phyloP scores from a whole-genome alignment of 2,797 vertebrate species.

The Tiaroga cobitis region DNA sequence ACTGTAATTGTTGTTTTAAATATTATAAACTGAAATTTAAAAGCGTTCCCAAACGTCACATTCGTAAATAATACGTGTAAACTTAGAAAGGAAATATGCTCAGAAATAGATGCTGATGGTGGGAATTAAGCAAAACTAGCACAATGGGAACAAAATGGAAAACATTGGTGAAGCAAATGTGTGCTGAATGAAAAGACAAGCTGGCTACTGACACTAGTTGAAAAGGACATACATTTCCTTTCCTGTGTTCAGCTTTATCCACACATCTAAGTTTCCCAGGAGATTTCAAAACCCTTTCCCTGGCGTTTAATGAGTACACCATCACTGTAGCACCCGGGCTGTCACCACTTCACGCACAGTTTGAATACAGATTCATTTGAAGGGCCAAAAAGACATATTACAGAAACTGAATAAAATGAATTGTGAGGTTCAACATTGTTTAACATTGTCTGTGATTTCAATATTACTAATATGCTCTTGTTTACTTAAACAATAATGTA shows the following conservation, averaged over 20 bases:
- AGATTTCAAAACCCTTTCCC: conserved; percentile 45
- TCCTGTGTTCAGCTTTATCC: conserved; percentile 42
- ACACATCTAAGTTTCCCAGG: conserved; percentile 47
- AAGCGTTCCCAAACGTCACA: conserved; percentile 4
- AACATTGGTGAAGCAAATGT: conserved; percentile 42
- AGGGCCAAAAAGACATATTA: background rate
- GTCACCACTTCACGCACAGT: conserved; percentile 25
- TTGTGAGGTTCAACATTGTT: background rate
- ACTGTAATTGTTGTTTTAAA: conserved; percentile 3
- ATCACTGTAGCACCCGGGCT: conserved; percentile 43
- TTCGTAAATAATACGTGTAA: conserved; percentile 13
- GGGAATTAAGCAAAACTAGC: conserved; percentile 24
- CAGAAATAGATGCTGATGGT: background rate
- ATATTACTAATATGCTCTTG: background rate
- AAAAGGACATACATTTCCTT: conserved; percentile 47
- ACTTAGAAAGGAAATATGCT: conserved; percentile 12
- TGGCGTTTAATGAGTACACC: conserved; percentile 51
- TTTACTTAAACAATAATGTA: background rate
- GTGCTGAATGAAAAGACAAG: conserved; percentile 45
- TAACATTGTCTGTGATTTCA: background rate
- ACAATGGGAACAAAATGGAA: conserved; percentile 35
- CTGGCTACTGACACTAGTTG: conserved; percentile 38
- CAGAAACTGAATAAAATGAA: background rate
- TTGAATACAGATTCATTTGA: conserved; percentile 53
- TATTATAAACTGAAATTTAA: background rate